These are phyloP conservation scores for Pomatostomus ruficeps DNA, from an alignment of 2,113 vertebrate species.

Conservation along the genomic window DNA sequence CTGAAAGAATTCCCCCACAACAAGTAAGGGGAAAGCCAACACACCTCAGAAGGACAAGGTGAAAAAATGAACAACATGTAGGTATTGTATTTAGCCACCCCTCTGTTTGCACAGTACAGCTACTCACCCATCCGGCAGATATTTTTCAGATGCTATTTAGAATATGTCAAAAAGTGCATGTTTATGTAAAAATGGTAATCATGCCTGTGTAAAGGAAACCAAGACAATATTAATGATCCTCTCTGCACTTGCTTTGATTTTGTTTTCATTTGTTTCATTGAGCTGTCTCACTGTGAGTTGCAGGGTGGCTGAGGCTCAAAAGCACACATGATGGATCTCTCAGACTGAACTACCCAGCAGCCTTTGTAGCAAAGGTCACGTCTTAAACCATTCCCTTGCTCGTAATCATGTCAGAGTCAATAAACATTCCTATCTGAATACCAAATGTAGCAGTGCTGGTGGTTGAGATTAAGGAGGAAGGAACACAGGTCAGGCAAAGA, in stretches of 20 bases:
- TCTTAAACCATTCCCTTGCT: conserved; percentile 21
- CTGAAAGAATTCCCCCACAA: not conserved
- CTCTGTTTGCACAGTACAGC: not conserved
- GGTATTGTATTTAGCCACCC: not conserved
- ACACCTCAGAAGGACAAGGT: not conserved
- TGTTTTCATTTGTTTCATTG: conserved; percentile 4
- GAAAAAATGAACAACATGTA: not conserved
- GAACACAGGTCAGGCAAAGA: not conserved
- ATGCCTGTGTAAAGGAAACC: not conserved
- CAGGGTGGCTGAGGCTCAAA: not conserved
- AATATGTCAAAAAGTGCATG: not conserved
- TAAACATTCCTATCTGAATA: conserved; percentile 35
- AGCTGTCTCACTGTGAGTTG: not conserved
- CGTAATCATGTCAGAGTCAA: conserved; percentile 33
- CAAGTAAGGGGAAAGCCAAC: not conserved
- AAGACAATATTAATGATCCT: not conserved
- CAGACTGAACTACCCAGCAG: conserved; percentile 7
- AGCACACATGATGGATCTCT: not conserved
- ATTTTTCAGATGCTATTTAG: not conserved
- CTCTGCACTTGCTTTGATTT: not conserved
- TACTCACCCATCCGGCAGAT: not conserved
- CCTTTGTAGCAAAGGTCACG: not conserved
- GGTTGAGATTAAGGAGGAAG: conserved; percentile 35
- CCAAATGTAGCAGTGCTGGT: not conserved
- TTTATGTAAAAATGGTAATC: not conserved